Conservation (phyloP, 2,797 vertebrate species). For the Allobates femoralis region DNA sequence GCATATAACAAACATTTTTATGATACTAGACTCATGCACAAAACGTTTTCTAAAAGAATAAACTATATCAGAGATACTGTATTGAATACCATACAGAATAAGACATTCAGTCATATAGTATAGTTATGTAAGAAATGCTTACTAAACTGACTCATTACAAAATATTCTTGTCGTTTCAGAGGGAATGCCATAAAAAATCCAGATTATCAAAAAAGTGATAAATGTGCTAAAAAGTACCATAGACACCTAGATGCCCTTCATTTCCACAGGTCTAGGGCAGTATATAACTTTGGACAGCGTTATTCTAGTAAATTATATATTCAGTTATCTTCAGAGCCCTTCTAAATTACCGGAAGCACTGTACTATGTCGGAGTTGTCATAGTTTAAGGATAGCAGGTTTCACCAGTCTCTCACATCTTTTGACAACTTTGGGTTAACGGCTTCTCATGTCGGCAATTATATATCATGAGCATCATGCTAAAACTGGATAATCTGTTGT, state of each 20-base stretch:
- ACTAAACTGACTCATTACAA: conserved; percentile 7
- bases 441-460: too few species aligned
- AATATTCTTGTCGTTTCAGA: not conserved
- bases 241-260: not conserved
- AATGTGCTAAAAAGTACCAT: not conserved
- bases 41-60: conserved; percentile 8
- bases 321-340: not conserved
- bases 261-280: not conserved
- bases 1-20: not conserved
- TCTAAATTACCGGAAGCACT: not conserved
- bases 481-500: not conserved
- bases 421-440: too few species aligned
- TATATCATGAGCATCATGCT: not conserved
- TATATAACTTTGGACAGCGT: not conserved
- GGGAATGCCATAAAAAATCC: not conserved
- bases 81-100: not conserved
- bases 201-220: not conserved
- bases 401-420: too few species aligned
- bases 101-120: not conserved
- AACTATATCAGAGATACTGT: not conserved
- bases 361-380: too few species aligned
- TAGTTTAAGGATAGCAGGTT: too few species aligned
- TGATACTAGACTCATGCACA: not conserved
- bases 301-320: not conserved
- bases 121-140: conserved; percentile 18